A percentile compares a stretch with the other conserved stretches of the same genome.
Conservation (phyloP, 2,113 vertebrate genomes). For the Scophthalmus maximus region DNA sequence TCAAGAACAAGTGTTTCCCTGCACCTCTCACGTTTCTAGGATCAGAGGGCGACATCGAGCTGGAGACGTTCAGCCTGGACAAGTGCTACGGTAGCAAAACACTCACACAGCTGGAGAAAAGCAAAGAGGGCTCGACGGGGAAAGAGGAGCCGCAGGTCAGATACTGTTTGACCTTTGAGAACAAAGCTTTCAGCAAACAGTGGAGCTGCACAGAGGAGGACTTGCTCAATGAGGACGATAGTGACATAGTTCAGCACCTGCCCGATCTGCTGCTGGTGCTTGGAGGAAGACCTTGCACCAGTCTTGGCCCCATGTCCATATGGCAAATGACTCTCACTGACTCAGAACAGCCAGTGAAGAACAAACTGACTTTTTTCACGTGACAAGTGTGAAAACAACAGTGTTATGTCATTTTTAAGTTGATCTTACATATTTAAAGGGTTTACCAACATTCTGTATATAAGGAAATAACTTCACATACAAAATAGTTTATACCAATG, state of each 20-base stretch:
- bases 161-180: conserved; percentile 74
- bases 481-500: neutral
- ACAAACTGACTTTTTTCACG: neutral
- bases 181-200: conserved; percentile 64
- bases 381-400: neutral
- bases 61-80: conserved; percentile 80
- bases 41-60: conserved; percentile 80
- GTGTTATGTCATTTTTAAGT: conserved; percentile 23
- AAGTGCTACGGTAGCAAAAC: neutral
- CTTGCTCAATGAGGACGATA: conserved; percentile 34
- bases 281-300: conserved; percentile 83
- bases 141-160: conserved; percentile 18
- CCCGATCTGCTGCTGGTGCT: conserved; percentile 84
- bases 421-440: neutral
- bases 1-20: conserved; percentile 81
- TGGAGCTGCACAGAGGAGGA: conserved; percentile 43
- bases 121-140: conserved; percentile 9
- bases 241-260: conserved; percentile 46
- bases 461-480: neutral
- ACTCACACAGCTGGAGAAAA: neutral
- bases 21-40: conserved; percentile 10
- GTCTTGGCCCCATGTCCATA: conserved; percentile 76
- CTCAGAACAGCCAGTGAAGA: conserved; percentile 28
- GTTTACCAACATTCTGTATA: neutral
- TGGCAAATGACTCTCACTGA: conserved; percentile 83